phyloP scores from a whole-genome alignment of 2,888 invertebrate genomes.

The Molorchus minor region DNA sequence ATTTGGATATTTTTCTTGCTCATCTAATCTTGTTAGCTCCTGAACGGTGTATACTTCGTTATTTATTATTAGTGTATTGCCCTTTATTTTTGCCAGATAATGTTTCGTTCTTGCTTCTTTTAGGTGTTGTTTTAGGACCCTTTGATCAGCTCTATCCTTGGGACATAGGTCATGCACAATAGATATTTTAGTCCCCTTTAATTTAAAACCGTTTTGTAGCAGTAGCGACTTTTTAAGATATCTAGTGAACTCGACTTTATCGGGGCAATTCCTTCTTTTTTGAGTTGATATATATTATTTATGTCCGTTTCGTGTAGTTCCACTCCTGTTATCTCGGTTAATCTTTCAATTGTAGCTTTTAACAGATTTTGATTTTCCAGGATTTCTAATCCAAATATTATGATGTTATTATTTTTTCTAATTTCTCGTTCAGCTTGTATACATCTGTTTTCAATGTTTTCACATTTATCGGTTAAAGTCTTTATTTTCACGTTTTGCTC shows the following conservation, averaged over 20 bases:
- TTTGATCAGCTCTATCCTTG: conserved; percentile 4
- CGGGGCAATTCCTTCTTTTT: neutral
- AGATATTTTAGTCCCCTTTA: neutral
- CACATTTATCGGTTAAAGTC: no score
- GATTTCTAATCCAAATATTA: no score
- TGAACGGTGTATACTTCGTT: neutral
- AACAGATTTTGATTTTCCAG: no score
- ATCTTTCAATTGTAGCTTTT: no score
- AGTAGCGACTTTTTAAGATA: neutral
- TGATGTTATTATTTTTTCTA: no score
- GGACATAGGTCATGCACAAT: conserved; percentile 1
- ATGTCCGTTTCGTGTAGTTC: no score
- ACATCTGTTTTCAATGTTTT: no score
- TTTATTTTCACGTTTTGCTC: no score
- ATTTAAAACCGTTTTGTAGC: neutral
- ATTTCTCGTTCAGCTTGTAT: no score
- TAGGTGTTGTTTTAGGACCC: neutral
- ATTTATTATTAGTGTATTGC: neutral
- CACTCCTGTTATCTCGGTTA: no score
- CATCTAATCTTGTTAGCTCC: no score
- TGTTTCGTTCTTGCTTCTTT: neutral
- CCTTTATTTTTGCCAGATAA: conserved; percentile 7
- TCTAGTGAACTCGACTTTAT: neutral
- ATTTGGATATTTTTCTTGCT: no score
- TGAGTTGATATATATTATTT: neutral